phyloP scores from a whole-genome alignment of 2,888 invertebrate genomes.

The Hirtodrosophila alboralis region DNA sequence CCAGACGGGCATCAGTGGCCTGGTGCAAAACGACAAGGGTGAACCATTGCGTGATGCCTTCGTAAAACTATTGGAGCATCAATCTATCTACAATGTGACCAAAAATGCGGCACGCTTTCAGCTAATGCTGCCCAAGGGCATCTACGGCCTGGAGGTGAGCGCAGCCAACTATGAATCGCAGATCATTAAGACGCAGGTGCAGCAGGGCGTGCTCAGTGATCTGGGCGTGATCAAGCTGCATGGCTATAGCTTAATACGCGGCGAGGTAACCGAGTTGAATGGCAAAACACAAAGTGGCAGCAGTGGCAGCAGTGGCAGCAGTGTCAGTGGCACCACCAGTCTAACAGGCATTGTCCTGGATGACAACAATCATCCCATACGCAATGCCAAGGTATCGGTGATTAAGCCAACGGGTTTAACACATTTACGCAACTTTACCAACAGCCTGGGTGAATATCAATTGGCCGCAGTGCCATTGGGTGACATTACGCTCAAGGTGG shows the following conservation, averaged over 20 bases:
- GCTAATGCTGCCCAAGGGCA: slow-evolving; percentile 88
- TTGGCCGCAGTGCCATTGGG: slow-evolving; percentile 78
- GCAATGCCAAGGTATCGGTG: slow-evolving; percentile 85
- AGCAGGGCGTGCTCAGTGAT: slow-evolving; percentile 61
- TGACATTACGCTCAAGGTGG: slow-evolving; percentile 85
- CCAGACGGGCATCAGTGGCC: slow-evolving; percentile 90
- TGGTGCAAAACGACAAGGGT: slow-evolving; percentile 87
- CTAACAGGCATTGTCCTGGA: slow-evolving; percentile 86
- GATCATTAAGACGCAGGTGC: slow-evolving; percentile 82
- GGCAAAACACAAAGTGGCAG: slow-evolving; percentile 4
- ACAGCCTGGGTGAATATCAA: slow-evolving; percentile 79
- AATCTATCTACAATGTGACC: slow-evolving; percentile 86
- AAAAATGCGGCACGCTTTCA: slow-evolving; percentile 90
- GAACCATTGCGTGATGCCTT: slow-evolving; percentile 90
- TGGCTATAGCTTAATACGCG: slow-evolving; percentile 58
- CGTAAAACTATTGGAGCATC: slow-evolving; percentile 87
- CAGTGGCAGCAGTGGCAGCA: no score
- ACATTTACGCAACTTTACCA: slow-evolving; percentile 80
- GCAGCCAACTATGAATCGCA: slow-evolving; percentile 87
- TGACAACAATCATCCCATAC: slow-evolving; percentile 86
- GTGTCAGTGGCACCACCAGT: slow-evolving; percentile 45
- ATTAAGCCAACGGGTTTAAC: slow-evolving; percentile 82
- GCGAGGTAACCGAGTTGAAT: slow-evolving; percentile 68
- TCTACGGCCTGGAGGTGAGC: slow-evolving; percentile 87
- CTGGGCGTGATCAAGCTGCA: slow-evolving; percentile 69